A percentile compares a stretch with the other conserved stretches of the same genome.
Evolutionary conservation across 1,140 invertebrate species (phyloP).

Genomic region (Panonychus citri): DNA sequence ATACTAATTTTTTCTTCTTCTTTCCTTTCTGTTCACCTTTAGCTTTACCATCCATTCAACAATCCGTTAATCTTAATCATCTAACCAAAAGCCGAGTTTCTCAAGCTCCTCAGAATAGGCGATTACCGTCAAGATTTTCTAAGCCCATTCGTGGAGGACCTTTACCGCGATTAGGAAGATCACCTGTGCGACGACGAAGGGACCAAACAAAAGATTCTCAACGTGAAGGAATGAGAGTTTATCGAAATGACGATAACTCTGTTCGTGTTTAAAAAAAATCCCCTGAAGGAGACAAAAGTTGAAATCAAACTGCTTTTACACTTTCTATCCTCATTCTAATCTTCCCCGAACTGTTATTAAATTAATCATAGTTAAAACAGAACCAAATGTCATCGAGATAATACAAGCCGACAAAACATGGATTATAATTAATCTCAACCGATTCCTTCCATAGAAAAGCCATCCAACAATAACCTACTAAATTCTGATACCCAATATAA

Average conservation of each 20-base stretch:
- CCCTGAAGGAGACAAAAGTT: no score
- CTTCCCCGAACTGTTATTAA: background rate
- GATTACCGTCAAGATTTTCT: constrained; percentile 5
- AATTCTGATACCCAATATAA: no score
- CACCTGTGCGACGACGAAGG: background rate
- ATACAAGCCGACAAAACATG: no score
- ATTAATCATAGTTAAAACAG: no score
- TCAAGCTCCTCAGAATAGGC: constrained; percentile 4
- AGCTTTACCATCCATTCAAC: background rate
- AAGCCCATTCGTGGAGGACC: background rate
- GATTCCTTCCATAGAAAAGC: no score
- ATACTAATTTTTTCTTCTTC: background rate
- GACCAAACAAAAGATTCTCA: background rate
- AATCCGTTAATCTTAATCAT: constrained; percentile 8
- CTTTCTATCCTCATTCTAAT: background rate
- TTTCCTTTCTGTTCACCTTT: background rate
- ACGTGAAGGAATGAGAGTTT: background rate
- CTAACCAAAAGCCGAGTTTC: constrained; percentile 13
- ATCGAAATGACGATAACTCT: background rate
- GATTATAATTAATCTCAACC: no score
- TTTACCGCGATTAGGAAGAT: background rate
- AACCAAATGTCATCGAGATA: no score
- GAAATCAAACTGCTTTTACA: background rate
- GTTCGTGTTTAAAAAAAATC: background rate
- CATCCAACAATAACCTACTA: no score